Evolutionary conservation across 2,888 invertebrate species (phyloP), one percentile per base, ranked within the genome.

Genomic region (Eupeodes luniger): DNA sequence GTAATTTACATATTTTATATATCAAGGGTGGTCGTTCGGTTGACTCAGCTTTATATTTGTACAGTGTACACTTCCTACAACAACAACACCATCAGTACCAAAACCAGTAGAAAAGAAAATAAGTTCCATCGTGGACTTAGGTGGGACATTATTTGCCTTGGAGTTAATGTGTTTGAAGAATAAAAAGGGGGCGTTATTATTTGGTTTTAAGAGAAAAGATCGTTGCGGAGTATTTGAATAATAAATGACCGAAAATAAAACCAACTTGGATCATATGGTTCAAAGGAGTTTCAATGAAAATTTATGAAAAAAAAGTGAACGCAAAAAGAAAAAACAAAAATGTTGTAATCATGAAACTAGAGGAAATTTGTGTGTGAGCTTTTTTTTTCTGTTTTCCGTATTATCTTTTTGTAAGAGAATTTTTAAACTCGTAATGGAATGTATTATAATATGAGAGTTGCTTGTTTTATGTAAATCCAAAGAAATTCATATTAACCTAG

Each of bases 1-100:
- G 72, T 61, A 66, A 84, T 88, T 88, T 88, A 62, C 87, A 88
- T 88, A 88, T 84, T 81, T 81, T 57, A 84, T 57, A 84, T 84
- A 66, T 44, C 49, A 82, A 69, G 66, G 62, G 44, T 64, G 55
- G 79, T 16, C 5, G 19, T 19, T 70, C 9, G 40, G n/a, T 51
- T 47, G 40, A 40, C 40, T 40, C 40, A 40, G 40, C 40, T 40
- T 40, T 40, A 40, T 40, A 40, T 5, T 40, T 19, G 19, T 19
- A 19, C 19, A 19, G 2, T 19, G 19, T 19, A 19, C 19, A 19
- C 19, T 19, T 19, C 19, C 19, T 19, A 19, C 1, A 10, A 11
- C 40, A 40, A 40, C 40, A 40, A 40, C 40, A 9, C 5, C 40
- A 40, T 7, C 40, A 40, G 6, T 7, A 7, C 40, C 40, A 40